Base-by-base conservation (phyloP, 2,888 invertebrate genomes). In the Sturmia bella region DNA sequence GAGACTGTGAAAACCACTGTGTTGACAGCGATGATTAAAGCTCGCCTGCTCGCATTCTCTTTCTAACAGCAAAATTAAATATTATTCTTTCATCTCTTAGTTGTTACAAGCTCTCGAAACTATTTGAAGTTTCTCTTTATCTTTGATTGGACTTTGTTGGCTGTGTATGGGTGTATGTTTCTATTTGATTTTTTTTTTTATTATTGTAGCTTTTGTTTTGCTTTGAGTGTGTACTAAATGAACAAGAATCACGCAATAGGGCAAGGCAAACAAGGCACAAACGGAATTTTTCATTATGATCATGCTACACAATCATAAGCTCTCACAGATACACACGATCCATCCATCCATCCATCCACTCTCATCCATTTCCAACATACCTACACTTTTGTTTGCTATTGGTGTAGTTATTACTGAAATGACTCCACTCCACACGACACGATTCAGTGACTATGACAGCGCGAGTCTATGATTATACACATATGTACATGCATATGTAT, bases 231-330 rank as follows among this genome's bases (percentile, higher is more conserved):
- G 17, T 69, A 69, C 39, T 37, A 74, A 82, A 77, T 77, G 77
- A 74, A 87, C 86, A 88, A 87, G 87, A 88, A 89, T 87, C 89
- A 89, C 89, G 89, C 89, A 90, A 89, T 89, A 89, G 89, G 89
- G 89, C 89, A 89, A 89, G 89, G 90, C 89, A 90, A 89, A 89
- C 89, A 88, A 85, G 87, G 83, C 83, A 83, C 83, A 80, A 80
- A 83, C 79, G 82, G 82, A 82, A 78, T 82, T 82, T 82, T 82
- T 82, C 57, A 68, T 68, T 82, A 84, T 78, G 84, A 85, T 78
- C 78, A 66, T 78, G 72, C 77, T 72, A 72, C 50, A 70, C 76
- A 61, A 66, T 68, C 72, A 61, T 48, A 72, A 39, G 24, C 32
- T 21, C 32, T 21, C 63, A 52, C 27, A 52, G 15, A 52, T 27